Percentiles rank a stretch among this genome's conserved stretches.
These are phyloP conservation scores for Macrobrachium nipponense DNA, from an alignment of 1,140 invertebrate genomes.

Conservation along the genomic window DNA sequence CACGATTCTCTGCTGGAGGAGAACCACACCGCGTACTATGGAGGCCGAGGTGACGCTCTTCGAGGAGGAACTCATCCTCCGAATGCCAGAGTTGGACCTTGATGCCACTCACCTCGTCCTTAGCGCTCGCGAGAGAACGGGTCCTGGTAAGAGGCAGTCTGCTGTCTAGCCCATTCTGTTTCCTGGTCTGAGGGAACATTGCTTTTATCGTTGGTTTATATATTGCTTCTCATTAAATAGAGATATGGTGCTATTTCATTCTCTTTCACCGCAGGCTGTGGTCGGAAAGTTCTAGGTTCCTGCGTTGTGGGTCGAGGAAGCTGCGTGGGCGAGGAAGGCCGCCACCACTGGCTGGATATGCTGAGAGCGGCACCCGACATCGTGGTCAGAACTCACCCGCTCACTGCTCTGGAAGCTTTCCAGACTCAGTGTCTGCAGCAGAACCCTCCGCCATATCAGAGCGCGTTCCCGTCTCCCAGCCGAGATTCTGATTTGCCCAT, in stretches of 20 bases:
- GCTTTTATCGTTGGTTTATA: too few relatives aligned
- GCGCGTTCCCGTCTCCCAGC: not conserved
- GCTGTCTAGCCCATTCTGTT: not conserved
- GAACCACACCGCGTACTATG: constrained; percentile 20
- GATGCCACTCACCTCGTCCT: constrained; percentile 53
- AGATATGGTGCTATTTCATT: too few relatives aligned
- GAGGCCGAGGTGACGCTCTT: constrained; percentile 17
- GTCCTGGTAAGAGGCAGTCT: constrained; percentile 19
- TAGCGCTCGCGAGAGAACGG: constrained; percentile 33
- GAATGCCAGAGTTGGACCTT: constrained; percentile 52
- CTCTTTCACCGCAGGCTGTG: constrained; percentile 22
- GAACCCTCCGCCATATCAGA: not conserved
- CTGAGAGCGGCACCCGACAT: constrained; percentile 20
- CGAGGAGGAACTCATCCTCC: constrained; percentile 42
- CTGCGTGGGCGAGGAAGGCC: constrained; percentile 43
- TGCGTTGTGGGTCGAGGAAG: constrained; percentile 44
- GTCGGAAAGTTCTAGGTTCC: constrained; percentile 48
- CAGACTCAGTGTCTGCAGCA: not conserved
- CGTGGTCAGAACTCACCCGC: constrained; percentile 33
- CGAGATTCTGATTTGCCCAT: too few relatives aligned
- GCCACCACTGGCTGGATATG: constrained; percentile 53
- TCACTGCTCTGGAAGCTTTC: not conserved
- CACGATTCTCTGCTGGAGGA: constrained; percentile 50
- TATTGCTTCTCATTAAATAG: too few relatives aligned
- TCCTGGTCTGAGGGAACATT: too few relatives aligned